phyloP scores from a whole-genome alignment of 2,888 invertebrate species.

The Monopis laevigella region DNA sequence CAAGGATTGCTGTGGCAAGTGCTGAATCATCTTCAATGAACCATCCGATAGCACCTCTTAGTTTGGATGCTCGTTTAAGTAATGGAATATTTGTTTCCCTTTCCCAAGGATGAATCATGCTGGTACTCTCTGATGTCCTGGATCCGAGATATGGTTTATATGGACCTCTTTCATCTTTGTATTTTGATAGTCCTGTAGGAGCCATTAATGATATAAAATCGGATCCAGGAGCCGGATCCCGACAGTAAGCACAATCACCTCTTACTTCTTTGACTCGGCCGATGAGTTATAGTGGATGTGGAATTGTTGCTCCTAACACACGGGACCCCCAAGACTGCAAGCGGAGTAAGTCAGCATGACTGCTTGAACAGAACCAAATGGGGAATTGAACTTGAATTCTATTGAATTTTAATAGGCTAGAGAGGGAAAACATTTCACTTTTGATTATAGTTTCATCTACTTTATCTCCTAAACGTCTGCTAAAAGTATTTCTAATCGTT shows the following conservation, averaged over 20 bases:
- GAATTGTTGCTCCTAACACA: neutral
- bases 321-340: neutral
- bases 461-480: neutral
- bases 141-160: neutral
- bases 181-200: neutral
- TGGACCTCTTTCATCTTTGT: neutral
- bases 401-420: too few relatives aligned
- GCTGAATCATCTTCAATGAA: neutral
- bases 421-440: neutral
- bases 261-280: neutral
- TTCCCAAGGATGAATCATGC: neutral
- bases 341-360: too few relatives aligned
- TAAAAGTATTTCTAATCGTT: neutral
- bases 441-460: neutral
- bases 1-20: neutral
- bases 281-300: neutral
- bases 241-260: neutral
- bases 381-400: too few relatives aligned
- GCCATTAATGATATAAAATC: neutral
- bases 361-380: too few relatives aligned
- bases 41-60: neutral
- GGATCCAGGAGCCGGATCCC: too few relatives aligned
- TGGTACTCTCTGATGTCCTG: neutral
- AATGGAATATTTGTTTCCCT: neutral
- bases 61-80: neutral